These are phyloP conservation scores for Agriopis aurantiaria DNA, from an alignment of 2,888 invertebrate species.

Conservation along the genomic window DNA sequence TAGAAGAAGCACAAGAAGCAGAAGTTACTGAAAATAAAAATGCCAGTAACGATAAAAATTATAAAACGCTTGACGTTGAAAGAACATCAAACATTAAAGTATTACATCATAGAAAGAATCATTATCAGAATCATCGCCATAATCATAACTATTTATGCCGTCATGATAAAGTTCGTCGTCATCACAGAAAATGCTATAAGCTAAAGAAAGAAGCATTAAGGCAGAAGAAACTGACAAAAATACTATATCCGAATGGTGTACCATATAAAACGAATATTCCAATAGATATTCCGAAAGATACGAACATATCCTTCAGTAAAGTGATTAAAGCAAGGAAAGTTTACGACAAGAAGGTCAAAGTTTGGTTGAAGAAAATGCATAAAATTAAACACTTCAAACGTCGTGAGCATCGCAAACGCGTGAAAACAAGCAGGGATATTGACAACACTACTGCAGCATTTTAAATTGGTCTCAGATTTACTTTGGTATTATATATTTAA, in stretches of 20 bases:
- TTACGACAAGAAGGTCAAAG: constrained; percentile 19
- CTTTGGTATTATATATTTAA: no score
- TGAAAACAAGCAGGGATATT: background rate
- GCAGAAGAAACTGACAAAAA: constrained; percentile 13
- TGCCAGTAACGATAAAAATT: background rate
- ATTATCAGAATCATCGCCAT: background rate
- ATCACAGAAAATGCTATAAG: constrained; percentile 10
- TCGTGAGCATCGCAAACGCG: background rate
- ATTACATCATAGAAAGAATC: constrained; percentile 3
- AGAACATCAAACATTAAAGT: background rate
- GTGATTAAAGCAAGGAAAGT: constrained; percentile 24
- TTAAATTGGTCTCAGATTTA: background rate
- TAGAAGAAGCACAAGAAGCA: background rate
- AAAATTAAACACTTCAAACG: background rate
- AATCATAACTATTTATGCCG: background rate
- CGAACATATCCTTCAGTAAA: constrained; percentile 13
- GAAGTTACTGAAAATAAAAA: background rate
- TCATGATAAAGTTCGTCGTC: constrained; percentile 1
- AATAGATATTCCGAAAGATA: constrained; percentile 2
- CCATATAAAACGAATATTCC: background rate
- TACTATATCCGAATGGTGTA: constrained; percentile 28
- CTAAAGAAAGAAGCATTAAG: constrained; percentile 6
- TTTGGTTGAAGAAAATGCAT: constrained; percentile 12
- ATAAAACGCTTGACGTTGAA: background rate
- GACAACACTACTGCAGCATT: background rate